Evolutionary conservation across 2,797 vertebrate genomes (phyloP), one percentile per base, ranked within the genome.

Genomic region (Notoglanidium macrostoma): DNA sequence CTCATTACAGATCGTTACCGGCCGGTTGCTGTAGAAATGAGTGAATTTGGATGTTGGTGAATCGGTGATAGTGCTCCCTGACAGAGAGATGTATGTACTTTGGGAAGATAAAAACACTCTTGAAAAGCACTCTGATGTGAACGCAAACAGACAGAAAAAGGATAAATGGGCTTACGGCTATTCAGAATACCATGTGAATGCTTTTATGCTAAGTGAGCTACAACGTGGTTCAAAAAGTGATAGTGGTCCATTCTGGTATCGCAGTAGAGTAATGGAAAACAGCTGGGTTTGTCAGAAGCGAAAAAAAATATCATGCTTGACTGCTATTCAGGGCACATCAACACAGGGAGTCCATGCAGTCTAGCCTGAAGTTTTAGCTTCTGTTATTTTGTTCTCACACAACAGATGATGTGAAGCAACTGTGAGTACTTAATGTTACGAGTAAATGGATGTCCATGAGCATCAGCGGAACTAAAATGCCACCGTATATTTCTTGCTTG

Each of bases 91-190:
- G 54, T 15, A 46, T 5, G 11, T 46, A 81, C 57, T 23, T 9
- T 44, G 23, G 57, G 15, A 44, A 63, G 23, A 17, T 44, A 63
- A 63, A 35, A 79, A 40, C 11, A 26, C 21, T n/a, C 12, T 2
- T 46, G 57, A 81, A 81, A 63, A 46, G 57, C 59, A 46, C 79
- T 46, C 23, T 44, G 5, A 80, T 61, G 79, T 81, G 40, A 63
- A 46, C 15, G 12, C 78, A 61, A 26, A 23, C 57, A 44, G 23
- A 61, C 21, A 3, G 55, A 63, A 65, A 81, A 46, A 44, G 14
- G 11, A 46, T 46, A 17, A n/a, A 63, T 46, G 21, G 57, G 7
- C 3, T 12, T 21, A 4, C n/a, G 32, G 76, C n/a, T 80, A 26
- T 80, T 59, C 78, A 80, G 35, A 59, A 59, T 12, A 81, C 11